A percentile compares a stretch with the other conserved stretches of the same genome.
These are phyloP conservation scores for Boloria selene DNA, from an alignment of 2,888 invertebrate species.

Conservation along the genomic window DNA sequence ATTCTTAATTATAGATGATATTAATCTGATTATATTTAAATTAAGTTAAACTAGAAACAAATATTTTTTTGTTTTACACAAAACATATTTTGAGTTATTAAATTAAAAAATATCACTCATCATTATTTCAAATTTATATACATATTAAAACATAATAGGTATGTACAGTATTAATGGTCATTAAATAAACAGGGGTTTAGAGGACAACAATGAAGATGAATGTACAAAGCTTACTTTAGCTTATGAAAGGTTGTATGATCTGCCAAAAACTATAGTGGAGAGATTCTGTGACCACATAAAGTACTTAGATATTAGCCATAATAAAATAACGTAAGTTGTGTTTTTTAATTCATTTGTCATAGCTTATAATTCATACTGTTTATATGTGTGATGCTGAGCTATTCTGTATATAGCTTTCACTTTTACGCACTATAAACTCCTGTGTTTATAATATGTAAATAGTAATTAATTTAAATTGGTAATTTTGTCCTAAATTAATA, in stretches of 20 bases:
- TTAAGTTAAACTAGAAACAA: background rate
- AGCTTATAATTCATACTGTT: no score
- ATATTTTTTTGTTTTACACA: no score
- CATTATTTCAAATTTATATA: background rate
- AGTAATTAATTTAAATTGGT: background rate
- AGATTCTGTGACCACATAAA: conserved; percentile 83
- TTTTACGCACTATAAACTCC: no score
- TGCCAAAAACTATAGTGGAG: conserved; percentile 85
- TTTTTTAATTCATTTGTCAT: background rate
- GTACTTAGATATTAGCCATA: conserved; percentile 88
- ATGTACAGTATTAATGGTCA: background rate
- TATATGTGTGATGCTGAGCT: no score
- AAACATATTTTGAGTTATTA: no score
- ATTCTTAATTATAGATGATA: background rate
- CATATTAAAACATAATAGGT: background rate
- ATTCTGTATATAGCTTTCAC: no score
- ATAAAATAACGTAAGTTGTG: conserved; percentile 85
- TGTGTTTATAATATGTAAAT: background rate
- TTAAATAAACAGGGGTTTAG: conserved; percentile 51
- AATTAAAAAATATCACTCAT: no score
- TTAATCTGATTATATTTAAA: background rate
- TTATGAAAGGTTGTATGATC: conserved; percentile 85
- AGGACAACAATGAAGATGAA: conserved; percentile 63
- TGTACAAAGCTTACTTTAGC: conserved; percentile 85
- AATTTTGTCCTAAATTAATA: background rate